Base-by-base conservation (phyloP, 2,113 vertebrate species). In the Dasyornis broadbenti region DNA sequence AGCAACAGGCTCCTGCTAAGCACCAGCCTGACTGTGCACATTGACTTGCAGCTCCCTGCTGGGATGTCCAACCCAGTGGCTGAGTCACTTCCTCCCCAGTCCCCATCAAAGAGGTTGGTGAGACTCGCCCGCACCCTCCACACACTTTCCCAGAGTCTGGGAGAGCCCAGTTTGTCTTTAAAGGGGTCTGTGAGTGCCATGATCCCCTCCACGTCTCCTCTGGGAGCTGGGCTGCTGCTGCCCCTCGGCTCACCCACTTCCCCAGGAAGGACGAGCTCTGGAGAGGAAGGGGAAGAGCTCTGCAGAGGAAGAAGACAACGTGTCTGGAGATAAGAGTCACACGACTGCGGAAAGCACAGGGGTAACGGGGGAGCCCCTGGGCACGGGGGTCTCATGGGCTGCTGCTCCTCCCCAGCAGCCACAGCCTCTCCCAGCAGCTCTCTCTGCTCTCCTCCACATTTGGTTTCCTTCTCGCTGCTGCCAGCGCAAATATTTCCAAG, bases 51-150 rank as follows among this genome's bases (percentile, higher is more conserved):
- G 60, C 89, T 92, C 76, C 72, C 80, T 39, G 52, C 77, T 60
- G 92, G 54, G 24, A 26, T 59, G 87, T 83, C 81, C 82, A 68
- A 16, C 33, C 61, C 84, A 20, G 69, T 1, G 6, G 23, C 92
- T 89, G 90, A 91, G 60, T 90, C 92, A 79, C 57, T 64, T 91
- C 95, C 84, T 76, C 65, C 47, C 83, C 44, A 15, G 53, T 5
- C 69, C 37, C 90, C 49, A 66, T 70, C 90, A 39, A 73, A 84
- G 0, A 59, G 65, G 78, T 23, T 45, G 53, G 2, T 54, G 30
- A 79, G 39, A 26, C 22, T 49, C 4, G 9, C 53, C 87, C 12
- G 17, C 94, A 64, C 69, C 77, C 49, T 59, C 71, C 35, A 11
- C 2, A 13, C 30, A 54, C 49, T 50, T 37, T 6, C 40, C 82